Base-by-base conservation (phyloP, 2,797 vertebrate species). In the Pterois miles region DNA sequence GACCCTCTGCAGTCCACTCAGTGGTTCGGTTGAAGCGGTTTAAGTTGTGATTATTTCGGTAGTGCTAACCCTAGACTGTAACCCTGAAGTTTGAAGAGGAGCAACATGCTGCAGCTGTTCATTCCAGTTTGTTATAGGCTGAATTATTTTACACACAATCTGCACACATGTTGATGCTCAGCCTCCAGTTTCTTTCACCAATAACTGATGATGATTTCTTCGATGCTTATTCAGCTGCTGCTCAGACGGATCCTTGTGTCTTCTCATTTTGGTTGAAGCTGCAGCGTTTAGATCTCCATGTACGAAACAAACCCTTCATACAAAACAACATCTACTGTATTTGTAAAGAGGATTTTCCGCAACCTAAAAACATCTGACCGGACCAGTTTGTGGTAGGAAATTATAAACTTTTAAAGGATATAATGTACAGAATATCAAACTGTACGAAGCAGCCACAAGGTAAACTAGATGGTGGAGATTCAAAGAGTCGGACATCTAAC, bases 401-500 rank as follows among this genome's bases (percentile, higher is more conserved):
- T 46, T 10, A 6, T 1, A 29, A 27, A 1, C 2, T 20, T 14
- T 2, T 33, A 1, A 20, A 18, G 3, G 3, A 9, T 3, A 4
- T 12, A 8, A 27, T 65, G 63, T 71, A 29, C 22, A 50, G 57
- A 66, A 31, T n/a, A 71, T 71, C 54, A 72, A 70, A 63, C 25
- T 43, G 64, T 27, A 20, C 13, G 20, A 7, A 10, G 34, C 43
- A 22, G 27, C 36, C 31, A 43, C 14, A 3, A 22, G 27, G 57
- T 64, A 58, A 75, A 53, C 53, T 52, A 13, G 50, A 76, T 73
- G 29, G 22, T 25, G 23, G 34, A 59, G 25, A 74, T 71, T 85
- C 52, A 80, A 65, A 65, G 80, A 65, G 74, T 82, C 34, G 13
- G 66, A 77, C 81, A 65, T 87, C 75, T 88, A 75, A 84, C 56